These are phyloP conservation scores for Argentina silus DNA, from an alignment of 2,797 vertebrate species.

Conservation along the genomic window DNA sequence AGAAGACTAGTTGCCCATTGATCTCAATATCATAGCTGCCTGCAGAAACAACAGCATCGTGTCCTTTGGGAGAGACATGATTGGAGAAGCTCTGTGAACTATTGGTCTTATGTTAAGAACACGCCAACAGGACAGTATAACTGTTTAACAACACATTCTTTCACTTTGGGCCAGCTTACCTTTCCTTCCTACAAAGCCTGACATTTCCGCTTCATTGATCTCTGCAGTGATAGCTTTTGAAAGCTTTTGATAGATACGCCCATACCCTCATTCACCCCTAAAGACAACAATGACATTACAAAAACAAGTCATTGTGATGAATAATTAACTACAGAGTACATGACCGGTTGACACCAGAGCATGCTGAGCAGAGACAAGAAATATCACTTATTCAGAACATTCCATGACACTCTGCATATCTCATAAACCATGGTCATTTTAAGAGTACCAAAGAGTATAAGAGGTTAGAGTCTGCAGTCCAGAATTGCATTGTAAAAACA, in stretches of 20 bases:
- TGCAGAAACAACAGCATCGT: slow-evolving; percentile 51
- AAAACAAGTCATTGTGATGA: neutral
- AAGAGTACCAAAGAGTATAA: neutral
- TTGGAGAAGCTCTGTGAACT: neutral
- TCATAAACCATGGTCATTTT: too few species aligned
- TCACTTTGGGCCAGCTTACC: slow-evolving; percentile 58
- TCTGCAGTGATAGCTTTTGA: slow-evolving; percentile 75
- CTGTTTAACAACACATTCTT: neutral
- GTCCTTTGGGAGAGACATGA: neutral
- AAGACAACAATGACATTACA: neutral
- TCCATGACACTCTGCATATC: neutral
- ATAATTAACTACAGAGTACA: neutral
- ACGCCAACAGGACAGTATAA: neutral
- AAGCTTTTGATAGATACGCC: slow-evolving; percentile 89
- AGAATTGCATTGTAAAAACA: too few species aligned
- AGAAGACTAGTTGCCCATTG: slow-evolving; percentile 87
- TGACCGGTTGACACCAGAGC: too few species aligned
- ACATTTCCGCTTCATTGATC: slow-evolving; percentile 87
- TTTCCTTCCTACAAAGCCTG: slow-evolving; percentile 83
- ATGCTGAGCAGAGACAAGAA: neutral
- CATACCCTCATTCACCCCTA: slow-evolving; percentile 91
- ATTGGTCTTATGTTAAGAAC: neutral
- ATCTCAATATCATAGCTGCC: slow-evolving; percentile 92
- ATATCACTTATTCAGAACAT: neutral
- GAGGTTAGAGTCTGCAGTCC: too few species aligned